Percentiles rank a stretch among this genome's conserved stretches.
These are phyloP conservation scores for Gonioctena quinquepunctata DNA, from an alignment of 1,140 invertebrate species.

Conservation along the genomic window DNA sequence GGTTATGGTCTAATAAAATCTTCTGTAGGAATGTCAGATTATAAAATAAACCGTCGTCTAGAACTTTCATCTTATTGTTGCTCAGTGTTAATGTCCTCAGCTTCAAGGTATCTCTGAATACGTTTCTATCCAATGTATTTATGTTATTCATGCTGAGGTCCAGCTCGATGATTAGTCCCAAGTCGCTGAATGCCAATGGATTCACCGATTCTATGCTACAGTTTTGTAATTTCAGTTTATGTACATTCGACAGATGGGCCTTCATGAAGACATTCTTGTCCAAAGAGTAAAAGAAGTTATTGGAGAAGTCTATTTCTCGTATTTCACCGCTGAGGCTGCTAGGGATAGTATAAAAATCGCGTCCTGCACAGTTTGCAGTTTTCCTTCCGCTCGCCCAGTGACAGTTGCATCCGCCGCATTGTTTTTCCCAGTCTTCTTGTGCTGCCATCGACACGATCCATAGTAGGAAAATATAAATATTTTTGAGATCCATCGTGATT, in stretches of 20 bases:
- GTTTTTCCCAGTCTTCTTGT: conserved; percentile 62
- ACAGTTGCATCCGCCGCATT: conserved; percentile 69
- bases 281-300: conserved; percentile 71
- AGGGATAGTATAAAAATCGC: conserved; percentile 65
- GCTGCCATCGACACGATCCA: conserved; percentile 30
- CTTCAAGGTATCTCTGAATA: conserved; percentile 70
- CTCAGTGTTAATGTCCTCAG: conserved; percentile 73
- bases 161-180: conserved; percentile 81
- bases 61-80: conserved; percentile 70
- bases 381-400: conserved; percentile 81
- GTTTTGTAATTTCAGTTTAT: conserved; percentile 75
- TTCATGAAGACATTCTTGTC: conserved; percentile 69
- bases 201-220: conserved; percentile 73
- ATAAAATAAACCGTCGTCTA: conserved; percentile 77
- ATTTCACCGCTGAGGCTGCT: conserved; percentile 71
- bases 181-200: conserved; percentile 71
- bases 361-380: conserved; percentile 74
- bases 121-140: conserved; percentile 67
- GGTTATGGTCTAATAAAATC: conserved; percentile 76
- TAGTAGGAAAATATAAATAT: conserved; percentile 27
- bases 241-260: conserved; percentile 75
- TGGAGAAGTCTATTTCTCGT: conserved; percentile 75
- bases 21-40: conserved; percentile 74
- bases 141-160: conserved; percentile 82
- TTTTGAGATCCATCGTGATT: conserved; percentile 26